phyloP scores from a whole-genome alignment of 2,113 vertebrate genomes.

The Engraulis encrasicolus region DNA sequence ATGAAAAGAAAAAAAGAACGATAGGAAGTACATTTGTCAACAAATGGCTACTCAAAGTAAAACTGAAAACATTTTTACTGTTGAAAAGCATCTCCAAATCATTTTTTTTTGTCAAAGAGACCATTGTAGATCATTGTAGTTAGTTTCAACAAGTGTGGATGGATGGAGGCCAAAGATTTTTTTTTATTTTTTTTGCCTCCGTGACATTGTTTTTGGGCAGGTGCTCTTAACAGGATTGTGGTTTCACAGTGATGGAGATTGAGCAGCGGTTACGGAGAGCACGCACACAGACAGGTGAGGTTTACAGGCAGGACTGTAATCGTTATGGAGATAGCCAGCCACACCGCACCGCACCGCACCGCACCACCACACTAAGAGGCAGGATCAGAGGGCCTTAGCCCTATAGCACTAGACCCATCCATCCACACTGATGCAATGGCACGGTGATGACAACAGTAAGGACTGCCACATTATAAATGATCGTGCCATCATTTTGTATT shows the following conservation, averaged over 20 bases:
- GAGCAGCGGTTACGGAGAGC: background rate
- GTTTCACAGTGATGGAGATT: conserved; percentile 33
- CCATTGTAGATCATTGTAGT: background rate
- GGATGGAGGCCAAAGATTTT: background rate
- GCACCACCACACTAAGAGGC: background rate
- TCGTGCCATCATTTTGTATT: background rate
- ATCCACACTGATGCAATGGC: background rate
- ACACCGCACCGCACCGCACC: too few species aligned
- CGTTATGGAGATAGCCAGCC: background rate
- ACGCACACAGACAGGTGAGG: conserved; percentile 33
- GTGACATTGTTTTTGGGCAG: conserved; percentile 20
- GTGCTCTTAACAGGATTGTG: conserved; percentile 35
- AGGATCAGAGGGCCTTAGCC: background rate
- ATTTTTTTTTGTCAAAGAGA: background rate
- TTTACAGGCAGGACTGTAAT: conserved; percentile 20
- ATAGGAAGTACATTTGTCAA: too few species aligned
- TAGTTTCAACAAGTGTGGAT: background rate
- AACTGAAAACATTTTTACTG: background rate
- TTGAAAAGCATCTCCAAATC: background rate
- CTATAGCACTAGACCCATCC: background rate
- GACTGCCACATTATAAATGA: background rate
- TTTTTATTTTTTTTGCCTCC: background rate
- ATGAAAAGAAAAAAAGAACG: too few species aligned
- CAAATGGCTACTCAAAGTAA: background rate
- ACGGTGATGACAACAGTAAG: background rate